Evolutionary conservation across 2,888 invertebrate genomes (phyloP).

Genomic region (Chrysopilus asiliformis): DNA sequence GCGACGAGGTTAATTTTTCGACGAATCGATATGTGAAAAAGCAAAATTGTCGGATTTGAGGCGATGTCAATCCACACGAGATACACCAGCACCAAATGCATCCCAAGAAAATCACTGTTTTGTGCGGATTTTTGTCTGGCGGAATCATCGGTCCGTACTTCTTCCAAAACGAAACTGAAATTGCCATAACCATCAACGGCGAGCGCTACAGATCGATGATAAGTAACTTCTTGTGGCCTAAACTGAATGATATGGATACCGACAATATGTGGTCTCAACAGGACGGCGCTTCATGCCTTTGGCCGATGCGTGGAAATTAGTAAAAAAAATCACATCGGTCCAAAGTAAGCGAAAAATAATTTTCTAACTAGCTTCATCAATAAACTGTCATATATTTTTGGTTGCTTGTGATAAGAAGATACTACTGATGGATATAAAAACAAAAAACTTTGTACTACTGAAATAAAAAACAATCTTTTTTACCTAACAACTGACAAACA

Average conservation of each 20-base stretch:
- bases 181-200: background rate
- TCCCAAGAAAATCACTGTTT: background rate
- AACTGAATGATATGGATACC: background rate
- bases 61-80: background rate
- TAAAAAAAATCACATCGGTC: no score
- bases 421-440: no score
- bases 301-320: no score
- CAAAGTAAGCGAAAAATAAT: no score
- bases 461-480: no score
- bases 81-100: background rate
- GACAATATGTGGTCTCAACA: background rate
- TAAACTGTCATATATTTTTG: no score
- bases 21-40: no score
- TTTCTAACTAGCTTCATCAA: no score
- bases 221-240: background rate
- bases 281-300: background rate
- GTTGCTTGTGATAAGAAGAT: no score
- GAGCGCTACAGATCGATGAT: background rate
- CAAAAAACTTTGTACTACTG: no score
- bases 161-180: background rate
- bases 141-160: background rate
- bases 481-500: no score
- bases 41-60: background rate
- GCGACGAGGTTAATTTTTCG: no score
- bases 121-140: background rate